Evolutionary conservation across 2,888 invertebrate genomes (phyloP), one percentile per base, ranked within the genome.

Genomic region (Agrotis exclamationis): DNA sequence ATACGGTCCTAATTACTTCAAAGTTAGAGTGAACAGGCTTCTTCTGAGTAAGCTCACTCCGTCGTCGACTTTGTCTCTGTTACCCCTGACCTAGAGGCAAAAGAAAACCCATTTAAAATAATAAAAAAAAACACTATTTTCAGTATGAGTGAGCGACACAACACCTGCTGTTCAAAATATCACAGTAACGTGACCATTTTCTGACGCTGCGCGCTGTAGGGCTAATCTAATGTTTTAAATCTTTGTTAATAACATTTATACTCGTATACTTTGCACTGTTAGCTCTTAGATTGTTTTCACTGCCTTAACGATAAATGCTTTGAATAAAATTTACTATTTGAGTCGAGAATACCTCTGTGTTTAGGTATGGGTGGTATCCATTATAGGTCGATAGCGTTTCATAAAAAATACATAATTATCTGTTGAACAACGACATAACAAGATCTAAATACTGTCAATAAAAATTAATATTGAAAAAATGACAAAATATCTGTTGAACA

Each of bases 271-370:
- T 87, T 83, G 86, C 86, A 86, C 86, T 45, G 63, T 84, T 85
- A 87, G 85, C 74, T 56, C 18, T 63, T 85, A 86, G 85, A 77
- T 85, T 85, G 59, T 74, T 85, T 85, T 77, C 82, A 86, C 83
- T 82, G 81, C 72, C 72, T 74, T 78, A 68, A 72, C 28, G 24
- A 79, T 64, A 58, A 58, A 65, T 63, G 70, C 72, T 80, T 82
- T 79, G 54, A 18, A 72, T 76, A 66, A 70, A 33, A 24, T 64
- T 74, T 63, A 63, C 67, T 50, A 54, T 58, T 59, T 56, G 11
- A 62, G 57, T 53, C 57, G 14, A 65, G 33, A 50, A 47, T 45
- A 63, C n/a, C 39, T 66, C 72, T 58, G 28, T 65, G 54, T 64
- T 60, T 58, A 0, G 0, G 20, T 54, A 39, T 44, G 69, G 76